Evolutionary conservation across 2,888 invertebrate species (phyloP), one percentile per base, ranked within the genome.

Genomic region (Oxytorus armatus): DNA sequence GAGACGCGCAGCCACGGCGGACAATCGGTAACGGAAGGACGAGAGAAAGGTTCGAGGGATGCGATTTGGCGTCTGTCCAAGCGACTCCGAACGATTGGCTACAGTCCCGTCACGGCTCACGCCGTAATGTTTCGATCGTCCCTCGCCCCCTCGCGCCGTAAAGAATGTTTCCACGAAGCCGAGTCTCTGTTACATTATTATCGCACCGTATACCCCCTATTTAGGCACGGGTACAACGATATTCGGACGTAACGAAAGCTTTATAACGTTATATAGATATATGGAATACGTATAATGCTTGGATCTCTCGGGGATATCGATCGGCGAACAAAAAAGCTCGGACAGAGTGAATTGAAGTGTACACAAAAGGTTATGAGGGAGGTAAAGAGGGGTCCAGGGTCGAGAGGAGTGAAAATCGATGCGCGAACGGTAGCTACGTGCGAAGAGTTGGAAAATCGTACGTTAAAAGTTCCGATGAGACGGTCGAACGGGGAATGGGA

Each of bases 81-180:
- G 86, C 87, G 88, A 89, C 88, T 90, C 86, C 83, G 80, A 88
- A 84, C 90, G 89, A 90, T 89, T 89, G 88, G 88, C 87, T 88
- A 80, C 70, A 51, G 70, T 57, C 65, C 65, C 79, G 55, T 79
- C 68, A 69, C 76, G 68, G 72, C 75, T 65, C 70, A 78, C 72
- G 76, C 83, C 76, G 80, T 82, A 78, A 80, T 82, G 82, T 80
- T 83, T 68, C 78, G 78, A 47, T 69, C 80, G 57, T 44, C 72
- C 65, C 61, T 61, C 76, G 29, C 77, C 79, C 76, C 76, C 77
- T 68, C 49, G 55, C 47, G n/a, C n/a, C n/a, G n/a, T 47, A 77
- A 68, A 61, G 44, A 73, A 69, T 81, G 72, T 77, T 66, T 57
- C 75, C 66, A 51, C 25, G 44, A 70, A 74, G 51, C 76, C 51